A percentile compares a stretch with the other conserved stretches of the same genome.
Evolutionary conservation across 2,888 invertebrate genomes (phyloP).

Genomic region (Leptopterna dolabrata): DNA sequence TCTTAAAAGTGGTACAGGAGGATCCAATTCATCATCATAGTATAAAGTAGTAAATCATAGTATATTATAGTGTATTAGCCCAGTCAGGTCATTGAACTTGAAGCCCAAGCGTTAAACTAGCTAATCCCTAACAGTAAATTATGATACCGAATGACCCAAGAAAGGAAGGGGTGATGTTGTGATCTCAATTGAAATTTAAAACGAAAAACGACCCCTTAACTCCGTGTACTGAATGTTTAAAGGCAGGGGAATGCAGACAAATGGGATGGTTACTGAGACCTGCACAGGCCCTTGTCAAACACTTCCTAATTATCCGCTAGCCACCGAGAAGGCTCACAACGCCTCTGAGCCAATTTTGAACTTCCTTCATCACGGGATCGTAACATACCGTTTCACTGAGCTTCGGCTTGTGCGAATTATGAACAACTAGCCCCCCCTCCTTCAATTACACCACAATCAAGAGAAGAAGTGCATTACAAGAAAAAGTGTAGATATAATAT

Average conservation of each 20-base stretch:
- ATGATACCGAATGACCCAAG: neutral
- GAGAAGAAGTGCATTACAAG: too few species aligned
- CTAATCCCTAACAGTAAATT: neutral
- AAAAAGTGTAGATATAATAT: too few species aligned
- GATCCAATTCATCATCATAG: too few species aligned
- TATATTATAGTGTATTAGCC: too few species aligned
- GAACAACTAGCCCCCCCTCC: too few species aligned
- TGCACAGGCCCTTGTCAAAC: neutral
- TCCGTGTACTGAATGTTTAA: neutral
- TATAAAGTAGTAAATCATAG: too few species aligned
- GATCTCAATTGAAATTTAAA: neutral
- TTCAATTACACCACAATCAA: too few species aligned
- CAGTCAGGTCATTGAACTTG: too few species aligned
- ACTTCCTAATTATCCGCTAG: conserved; percentile 7
- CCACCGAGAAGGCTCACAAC: neutral
- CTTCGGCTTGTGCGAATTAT: too few species aligned
- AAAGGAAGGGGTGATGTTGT: neutral
- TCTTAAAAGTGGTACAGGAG: too few species aligned
- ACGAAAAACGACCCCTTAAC: neutral
- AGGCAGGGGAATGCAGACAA: neutral
- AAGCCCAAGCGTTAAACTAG: too few species aligned
- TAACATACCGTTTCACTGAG: too few species aligned
- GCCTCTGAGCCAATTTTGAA: neutral
- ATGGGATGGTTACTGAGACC: neutral
- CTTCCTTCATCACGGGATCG: neutral